A percentile compares a stretch with the other conserved stretches of the same genome.
These are phyloP conservation scores for Porites evermanni DNA, from an alignment of 92 coral and sea anemone genomes.

Conservation along the genomic window DNA sequence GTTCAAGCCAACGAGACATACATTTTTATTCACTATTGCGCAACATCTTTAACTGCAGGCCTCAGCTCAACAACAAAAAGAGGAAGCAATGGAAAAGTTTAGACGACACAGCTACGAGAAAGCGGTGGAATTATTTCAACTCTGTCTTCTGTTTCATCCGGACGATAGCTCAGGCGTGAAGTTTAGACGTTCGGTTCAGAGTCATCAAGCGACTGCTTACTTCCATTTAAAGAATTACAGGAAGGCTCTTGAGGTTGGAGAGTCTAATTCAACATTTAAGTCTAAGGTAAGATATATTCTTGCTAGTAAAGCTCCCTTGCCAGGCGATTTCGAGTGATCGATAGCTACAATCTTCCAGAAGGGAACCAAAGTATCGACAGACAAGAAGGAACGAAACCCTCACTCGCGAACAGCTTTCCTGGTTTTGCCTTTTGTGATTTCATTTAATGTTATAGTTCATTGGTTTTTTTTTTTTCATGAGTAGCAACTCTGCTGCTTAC, in stretches of 20 bases:
- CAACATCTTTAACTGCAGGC: not conserved
- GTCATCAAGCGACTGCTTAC: conserved; percentile 8
- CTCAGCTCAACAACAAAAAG: not conserved
- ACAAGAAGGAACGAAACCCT: no score
- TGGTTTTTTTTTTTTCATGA: no score
- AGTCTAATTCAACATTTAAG: not conserved
- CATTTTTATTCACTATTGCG: not conserved
- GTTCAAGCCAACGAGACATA: no score
- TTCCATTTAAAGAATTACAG: not conserved
- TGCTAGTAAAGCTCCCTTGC: no score
- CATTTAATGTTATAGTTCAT: no score
- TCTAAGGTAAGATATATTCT: not conserved
- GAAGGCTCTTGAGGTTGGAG: conserved; percentile 10
- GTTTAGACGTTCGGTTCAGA: conserved; percentile 1
- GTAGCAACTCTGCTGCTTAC: no score
- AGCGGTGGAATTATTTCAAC: conserved; percentile 5
- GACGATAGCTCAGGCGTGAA: not conserved
- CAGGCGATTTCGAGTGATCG: no score
- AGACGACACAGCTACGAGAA: not conserved
- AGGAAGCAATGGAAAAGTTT: not conserved
- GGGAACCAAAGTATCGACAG: no score
- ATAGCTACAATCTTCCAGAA: no score
- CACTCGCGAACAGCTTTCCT: no score
- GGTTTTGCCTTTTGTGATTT: no score
- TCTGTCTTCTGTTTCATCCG: conserved; percentile 14